Conservation (phyloP, 2,797 vertebrate species). For the Spinibarbus caldwelli region DNA sequence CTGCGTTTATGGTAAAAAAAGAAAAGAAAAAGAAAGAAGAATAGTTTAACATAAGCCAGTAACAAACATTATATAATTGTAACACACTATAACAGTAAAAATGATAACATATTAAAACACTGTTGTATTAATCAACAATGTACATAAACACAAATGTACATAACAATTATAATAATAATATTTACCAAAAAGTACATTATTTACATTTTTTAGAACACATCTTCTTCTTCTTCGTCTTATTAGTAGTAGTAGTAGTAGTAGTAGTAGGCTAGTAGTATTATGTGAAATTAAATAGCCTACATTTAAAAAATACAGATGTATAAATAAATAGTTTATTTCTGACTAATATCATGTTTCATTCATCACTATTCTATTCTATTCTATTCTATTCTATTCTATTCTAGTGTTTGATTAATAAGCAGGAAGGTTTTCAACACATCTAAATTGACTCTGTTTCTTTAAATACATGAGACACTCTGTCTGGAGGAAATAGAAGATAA, state of each 20-base stretch:
- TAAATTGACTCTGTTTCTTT: constrained; percentile 21
- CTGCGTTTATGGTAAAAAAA: background rate
- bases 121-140: background rate
- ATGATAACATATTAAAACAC: background rate
- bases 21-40: background rate
- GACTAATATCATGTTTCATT: background rate
- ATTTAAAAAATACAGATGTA: background rate
- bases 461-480: background rate
- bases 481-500: background rate
- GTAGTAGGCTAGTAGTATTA: background rate
- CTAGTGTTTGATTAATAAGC: background rate
- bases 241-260: background rate
- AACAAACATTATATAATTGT: background rate
- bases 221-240: too few relatives aligned
- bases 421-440: background rate
- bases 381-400: background rate
- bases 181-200: background rate
- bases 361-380: background rate
- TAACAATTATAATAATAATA: background rate
- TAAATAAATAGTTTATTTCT: background rate
- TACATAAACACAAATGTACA: background rate
- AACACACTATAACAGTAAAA: background rate
- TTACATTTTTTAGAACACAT: too few relatives aligned
- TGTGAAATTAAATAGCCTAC: background rate
- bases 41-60: background rate